Percentiles rank a stretch among this genome's conserved stretches.
These are phyloP conservation scores for Istiophorus platypterus DNA, from an alignment of 2,113 vertebrate species.

Conservation along the genomic window DNA sequence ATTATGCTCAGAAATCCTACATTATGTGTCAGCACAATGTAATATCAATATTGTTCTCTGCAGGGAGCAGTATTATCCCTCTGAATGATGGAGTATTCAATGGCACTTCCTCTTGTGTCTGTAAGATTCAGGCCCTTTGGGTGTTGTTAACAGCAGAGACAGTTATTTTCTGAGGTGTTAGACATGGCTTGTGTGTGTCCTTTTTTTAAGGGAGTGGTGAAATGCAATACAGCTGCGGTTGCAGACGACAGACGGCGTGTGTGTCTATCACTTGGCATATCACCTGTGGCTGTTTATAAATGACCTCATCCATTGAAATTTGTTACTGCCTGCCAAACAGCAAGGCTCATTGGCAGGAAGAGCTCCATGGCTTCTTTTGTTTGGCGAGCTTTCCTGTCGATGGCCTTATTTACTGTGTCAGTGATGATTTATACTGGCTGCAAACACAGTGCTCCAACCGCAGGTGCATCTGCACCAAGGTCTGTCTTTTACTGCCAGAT, in stretches of 20 bases:
- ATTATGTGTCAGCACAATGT: conserved; percentile 50
- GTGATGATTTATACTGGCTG: conserved; percentile 48
- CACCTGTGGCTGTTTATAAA: conserved; percentile 47
- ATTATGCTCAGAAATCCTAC: conserved; percentile 50
- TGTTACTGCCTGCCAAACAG: conserved; percentile 45
- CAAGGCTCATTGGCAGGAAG: conserved; percentile 30
- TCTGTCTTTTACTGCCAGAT: conserved; percentile 9
- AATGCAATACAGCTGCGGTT: conserved; percentile 27
- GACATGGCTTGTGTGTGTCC: conserved; percentile 30
- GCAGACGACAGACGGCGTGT: background rate
- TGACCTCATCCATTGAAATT: conserved; percentile 34
- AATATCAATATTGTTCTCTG: conserved; percentile 47
- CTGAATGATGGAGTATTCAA: conserved; percentile 32
- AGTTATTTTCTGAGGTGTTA: conserved; percentile 40
- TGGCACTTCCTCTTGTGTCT: conserved; percentile 36
- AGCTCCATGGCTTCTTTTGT: conserved; percentile 45
- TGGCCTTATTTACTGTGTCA: conserved; percentile 50
- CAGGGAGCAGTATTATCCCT: background rate
- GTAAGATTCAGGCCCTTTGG: conserved; percentile 23
- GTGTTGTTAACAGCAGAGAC: conserved; percentile 45
- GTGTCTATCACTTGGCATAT: conserved; percentile 19
- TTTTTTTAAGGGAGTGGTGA: conserved; percentile 24
- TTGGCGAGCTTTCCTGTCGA: conserved; percentile 49
- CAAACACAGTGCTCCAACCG: conserved; percentile 35
- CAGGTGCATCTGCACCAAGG: conserved; percentile 52